Evolutionary conservation across 2,888 invertebrate species (phyloP).

Genomic region (Pyrgus malvae): DNA sequence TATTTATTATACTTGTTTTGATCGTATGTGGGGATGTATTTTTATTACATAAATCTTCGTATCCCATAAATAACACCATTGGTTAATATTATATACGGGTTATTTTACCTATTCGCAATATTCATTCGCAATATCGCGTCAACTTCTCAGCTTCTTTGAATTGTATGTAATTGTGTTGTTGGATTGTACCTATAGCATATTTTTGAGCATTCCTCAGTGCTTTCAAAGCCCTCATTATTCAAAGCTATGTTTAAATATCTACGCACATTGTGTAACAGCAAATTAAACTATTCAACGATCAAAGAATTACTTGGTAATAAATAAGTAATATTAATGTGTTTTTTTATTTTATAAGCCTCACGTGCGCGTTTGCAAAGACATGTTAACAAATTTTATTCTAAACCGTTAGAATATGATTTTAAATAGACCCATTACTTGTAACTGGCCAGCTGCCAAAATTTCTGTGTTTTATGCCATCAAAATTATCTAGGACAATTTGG

Average conservation of each 20-base stretch:
- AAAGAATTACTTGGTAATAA: conserved; percentile 65
- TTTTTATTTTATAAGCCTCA: conserved; percentile 40
- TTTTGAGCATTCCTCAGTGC: conserved; percentile 14
- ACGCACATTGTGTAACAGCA: conserved; percentile 35
- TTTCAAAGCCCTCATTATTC: conserved; percentile 5
- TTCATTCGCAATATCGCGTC: background rate
- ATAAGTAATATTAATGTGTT: conserved; percentile 51
- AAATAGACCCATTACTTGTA: conserved; percentile 59
- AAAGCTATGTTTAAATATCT: conserved; percentile 4
- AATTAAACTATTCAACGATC: conserved; percentile 49
- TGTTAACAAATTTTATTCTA: conserved; percentile 31
- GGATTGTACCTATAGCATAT: conserved; percentile 2
- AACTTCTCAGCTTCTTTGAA: background rate
- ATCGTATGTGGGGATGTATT: conserved; percentile 1
- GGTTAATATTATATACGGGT: too few relatives aligned
- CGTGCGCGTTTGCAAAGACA: conserved; percentile 16
- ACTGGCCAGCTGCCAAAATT: conserved; percentile 65
- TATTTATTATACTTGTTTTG: conserved; percentile 21
- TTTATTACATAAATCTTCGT: background rate
- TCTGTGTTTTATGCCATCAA: conserved; percentile 70
- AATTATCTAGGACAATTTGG: conserved; percentile 77
- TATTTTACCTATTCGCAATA: too few relatives aligned
- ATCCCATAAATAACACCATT: background rate
- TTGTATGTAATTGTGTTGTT: background rate
- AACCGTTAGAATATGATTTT: conserved; percentile 49